Percentiles rank a stretch among this genome's conserved stretches.
Evolutionary conservation across 2,888 invertebrate species (phyloP).

Genomic region (Isoperla grammatica): DNA sequence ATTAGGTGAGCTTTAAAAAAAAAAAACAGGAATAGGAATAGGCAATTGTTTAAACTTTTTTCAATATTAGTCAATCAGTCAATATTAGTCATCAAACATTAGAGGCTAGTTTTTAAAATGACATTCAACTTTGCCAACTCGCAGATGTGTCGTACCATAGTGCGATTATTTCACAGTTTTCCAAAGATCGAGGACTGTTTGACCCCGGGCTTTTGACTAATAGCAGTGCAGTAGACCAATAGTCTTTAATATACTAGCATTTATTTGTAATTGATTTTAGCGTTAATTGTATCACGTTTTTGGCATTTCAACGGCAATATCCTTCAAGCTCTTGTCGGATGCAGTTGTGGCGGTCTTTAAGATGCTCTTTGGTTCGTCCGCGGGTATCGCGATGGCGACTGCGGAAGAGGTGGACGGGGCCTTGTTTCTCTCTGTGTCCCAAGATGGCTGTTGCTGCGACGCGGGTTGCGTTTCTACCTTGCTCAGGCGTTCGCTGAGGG

Average conservation of each 20-base stretch:
- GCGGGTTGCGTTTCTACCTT: conserved; percentile 29
- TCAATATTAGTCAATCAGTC: too few relatives aligned
- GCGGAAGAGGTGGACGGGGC: not conserved
- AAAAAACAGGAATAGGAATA: too few relatives aligned
- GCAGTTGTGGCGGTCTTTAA: not conserved
- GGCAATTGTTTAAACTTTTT: too few relatives aligned
- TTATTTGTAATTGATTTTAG: not conserved
- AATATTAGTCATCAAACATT: too few relatives aligned
- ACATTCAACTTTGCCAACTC: too few relatives aligned
- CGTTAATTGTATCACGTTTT: not conserved
- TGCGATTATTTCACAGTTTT: too few relatives aligned
- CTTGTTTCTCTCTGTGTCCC: not conserved
- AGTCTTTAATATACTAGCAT: not conserved
- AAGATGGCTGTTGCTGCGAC: not conserved
- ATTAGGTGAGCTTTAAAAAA: too few relatives aligned
- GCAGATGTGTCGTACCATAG: too few relatives aligned
- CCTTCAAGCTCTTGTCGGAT: not conserved
- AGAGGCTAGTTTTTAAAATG: too few relatives aligned
- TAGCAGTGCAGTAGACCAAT: too few relatives aligned
- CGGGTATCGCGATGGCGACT: not conserved
- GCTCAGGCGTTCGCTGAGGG: conserved; percentile 77
- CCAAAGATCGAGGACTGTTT: too few relatives aligned
- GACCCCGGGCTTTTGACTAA: too few relatives aligned
- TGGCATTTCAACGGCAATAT: conserved; percentile 2
- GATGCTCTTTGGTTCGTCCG: conserved; percentile 1